A percentile compares a stretch with the other conserved stretches of the same genome.
Evolutionary conservation across 1,140 invertebrate genomes (phyloP).

Genomic region (Drosophila bifasciata): DNA sequence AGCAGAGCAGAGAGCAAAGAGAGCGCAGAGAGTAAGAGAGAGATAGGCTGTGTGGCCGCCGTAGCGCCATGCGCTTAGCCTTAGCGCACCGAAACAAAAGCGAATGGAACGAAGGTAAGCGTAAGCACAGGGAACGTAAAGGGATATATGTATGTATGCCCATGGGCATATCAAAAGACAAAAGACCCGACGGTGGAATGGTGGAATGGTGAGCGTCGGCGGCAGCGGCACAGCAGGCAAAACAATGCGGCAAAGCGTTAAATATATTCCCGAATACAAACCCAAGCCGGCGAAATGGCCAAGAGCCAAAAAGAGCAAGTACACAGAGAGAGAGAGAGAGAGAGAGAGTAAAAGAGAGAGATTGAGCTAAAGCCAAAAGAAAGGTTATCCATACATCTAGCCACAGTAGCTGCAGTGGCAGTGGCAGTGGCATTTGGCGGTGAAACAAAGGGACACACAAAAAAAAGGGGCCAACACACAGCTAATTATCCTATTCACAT

Average conservation of each 20-base stretch:
- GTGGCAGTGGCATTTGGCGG: too few species aligned
- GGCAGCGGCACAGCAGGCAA: conserved; percentile 57
- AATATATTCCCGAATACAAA: conserved; percentile 33
- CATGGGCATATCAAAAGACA: conserved; percentile 38
- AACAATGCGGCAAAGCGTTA: conserved; percentile 74
- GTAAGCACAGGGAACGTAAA: neutral
- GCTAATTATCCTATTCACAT: conserved; percentile 78
- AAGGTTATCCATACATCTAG: conserved; percentile 11
- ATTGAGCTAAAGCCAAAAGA: neutral
- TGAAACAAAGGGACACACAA: conserved; percentile 58
- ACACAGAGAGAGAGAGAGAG: neutral
- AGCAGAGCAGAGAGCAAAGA: neutral
- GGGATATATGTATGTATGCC: too few species aligned
- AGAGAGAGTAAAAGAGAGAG: neutral
- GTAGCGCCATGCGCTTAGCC: conserved; percentile 74
- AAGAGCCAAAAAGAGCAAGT: conserved; percentile 40
- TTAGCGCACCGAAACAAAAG: conserved; percentile 54
- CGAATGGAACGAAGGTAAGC: conserved; percentile 13
- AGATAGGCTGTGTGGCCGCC: conserved; percentile 3
- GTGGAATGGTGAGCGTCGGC: neutral
- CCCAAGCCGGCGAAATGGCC: conserved; percentile 46
- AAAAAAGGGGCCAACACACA: conserved; percentile 66
- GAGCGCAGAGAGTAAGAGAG: too few species aligned
- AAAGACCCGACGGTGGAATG: conserved; percentile 41
- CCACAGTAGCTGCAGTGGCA: conserved; percentile 62